Evolutionary conservation across 2,113 vertebrate species (phyloP).

Genomic region (Ia io): DNA sequence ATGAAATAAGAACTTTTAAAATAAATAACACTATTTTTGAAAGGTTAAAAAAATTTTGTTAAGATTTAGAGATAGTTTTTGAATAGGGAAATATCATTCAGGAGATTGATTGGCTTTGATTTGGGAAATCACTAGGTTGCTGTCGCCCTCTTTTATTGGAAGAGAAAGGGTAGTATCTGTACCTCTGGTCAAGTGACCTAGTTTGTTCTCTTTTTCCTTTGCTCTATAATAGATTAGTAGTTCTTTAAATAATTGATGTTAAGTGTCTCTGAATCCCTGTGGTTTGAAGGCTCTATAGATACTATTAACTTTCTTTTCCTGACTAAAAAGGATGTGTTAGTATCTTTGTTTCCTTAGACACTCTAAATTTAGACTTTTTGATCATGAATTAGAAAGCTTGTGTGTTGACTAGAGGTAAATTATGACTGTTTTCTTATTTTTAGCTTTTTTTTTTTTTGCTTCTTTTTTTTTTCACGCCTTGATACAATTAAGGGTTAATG

Average conservation of each 20-base stretch:
- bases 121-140: slow-evolving; percentile 46
- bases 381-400: slow-evolving; percentile 53
- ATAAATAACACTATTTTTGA: background rate
- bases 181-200: slow-evolving; percentile 47
- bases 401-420: background rate
- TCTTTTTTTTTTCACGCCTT: background rate
- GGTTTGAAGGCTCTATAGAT: slow-evolving; percentile 65
- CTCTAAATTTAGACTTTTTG: slow-evolving; percentile 61
- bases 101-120: background rate
- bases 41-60: background rate
- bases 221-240: slow-evolving; percentile 38
- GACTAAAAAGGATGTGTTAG: slow-evolving; percentile 54
- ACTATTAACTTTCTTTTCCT: slow-evolving; percentile 71
- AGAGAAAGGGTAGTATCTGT: slow-evolving; percentile 51
- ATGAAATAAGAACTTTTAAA: background rate
- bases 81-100: slow-evolving; percentile 9
- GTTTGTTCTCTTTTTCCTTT: slow-evolving; percentile 52
- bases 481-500: background rate
- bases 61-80: slow-evolving; percentile 33
- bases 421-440: background rate
- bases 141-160: slow-evolving; percentile 16
- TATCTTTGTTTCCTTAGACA: slow-evolving; percentile 38
- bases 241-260: slow-evolving; percentile 73
- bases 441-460: background rate
- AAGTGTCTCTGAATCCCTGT: slow-evolving; percentile 69